A percentile compares a stretch with the other conserved stretches of the same genome.
These are phyloP conservation scores for Chloropsis cyanopogon DNA, from an alignment of 2,113 vertebrate genomes.

Conservation along the genomic window DNA sequence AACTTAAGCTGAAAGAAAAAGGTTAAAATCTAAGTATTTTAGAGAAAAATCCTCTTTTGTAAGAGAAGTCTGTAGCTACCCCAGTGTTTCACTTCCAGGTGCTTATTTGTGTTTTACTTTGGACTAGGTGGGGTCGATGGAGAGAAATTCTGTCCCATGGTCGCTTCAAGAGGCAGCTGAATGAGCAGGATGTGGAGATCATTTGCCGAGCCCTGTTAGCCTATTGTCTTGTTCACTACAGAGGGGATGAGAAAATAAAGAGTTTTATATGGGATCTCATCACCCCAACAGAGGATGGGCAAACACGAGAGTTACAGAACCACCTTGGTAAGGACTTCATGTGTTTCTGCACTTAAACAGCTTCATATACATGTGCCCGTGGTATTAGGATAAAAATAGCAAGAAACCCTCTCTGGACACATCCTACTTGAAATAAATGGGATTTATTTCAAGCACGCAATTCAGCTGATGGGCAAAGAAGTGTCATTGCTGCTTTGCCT, in stretches of 20 bases:
- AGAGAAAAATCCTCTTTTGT: neutral
- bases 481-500: neutral
- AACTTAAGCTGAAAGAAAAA: neutral
- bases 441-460: neutral
- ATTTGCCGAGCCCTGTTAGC: constrained; percentile 92
- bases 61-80: neutral
- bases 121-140: constrained; percentile 93
- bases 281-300: constrained; percentile 91
- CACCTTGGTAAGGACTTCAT: constrained; percentile 79
- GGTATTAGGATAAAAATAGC: neutral
- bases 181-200: constrained; percentile 92
- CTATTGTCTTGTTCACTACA: constrained; percentile 95
- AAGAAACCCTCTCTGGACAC: neutral
- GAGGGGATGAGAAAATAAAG: constrained; percentile 98
- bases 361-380: accelerated
- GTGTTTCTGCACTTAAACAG: neutral
- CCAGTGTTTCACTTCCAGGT: neutral
- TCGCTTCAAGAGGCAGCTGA: constrained; percentile 95
- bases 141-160: constrained; percentile 95
- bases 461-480: neutral
- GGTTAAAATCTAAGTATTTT: neutral
- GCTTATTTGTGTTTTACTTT: constrained; percentile 3
- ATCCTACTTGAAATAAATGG: neutral
- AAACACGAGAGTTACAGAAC: constrained; percentile 92
- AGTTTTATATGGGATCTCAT: constrained; percentile 99